These are phyloP conservation scores for Hyles lineata DNA, from an alignment of 2,888 invertebrate species.

Conservation along the genomic window DNA sequence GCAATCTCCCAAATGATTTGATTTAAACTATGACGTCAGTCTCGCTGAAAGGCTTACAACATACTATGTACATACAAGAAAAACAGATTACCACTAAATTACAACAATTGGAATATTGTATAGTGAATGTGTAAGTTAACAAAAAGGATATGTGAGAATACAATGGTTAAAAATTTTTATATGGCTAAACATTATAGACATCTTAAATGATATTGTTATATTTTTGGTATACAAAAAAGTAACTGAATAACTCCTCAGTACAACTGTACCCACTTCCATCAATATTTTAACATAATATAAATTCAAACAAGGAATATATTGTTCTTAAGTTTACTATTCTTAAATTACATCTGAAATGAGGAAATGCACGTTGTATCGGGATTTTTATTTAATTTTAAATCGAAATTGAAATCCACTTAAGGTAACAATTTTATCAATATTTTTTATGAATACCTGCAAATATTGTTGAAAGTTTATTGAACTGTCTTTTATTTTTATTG, in stretches of 20 bases:
- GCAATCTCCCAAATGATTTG: no score
- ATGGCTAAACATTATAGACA: neutral
- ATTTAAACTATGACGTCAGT: neutral
- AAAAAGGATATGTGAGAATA: neutral
- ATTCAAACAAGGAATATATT: conserved; percentile 40
- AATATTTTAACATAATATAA: neutral
- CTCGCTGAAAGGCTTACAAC: neutral
- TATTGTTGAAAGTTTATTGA: no score
- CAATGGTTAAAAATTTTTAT: neutral
- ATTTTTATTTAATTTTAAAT: neutral
- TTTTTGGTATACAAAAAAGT: conserved; percentile 2
- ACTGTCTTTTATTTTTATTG: neutral
- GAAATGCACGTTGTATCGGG: neutral
- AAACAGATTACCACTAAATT: conserved; percentile 15
- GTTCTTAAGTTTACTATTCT: conserved; percentile 27
- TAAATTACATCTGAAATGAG: conserved; percentile 19
- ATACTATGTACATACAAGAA: neutral
- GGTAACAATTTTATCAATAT: no score
- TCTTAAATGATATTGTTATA: neutral
- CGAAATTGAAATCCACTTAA: neutral
- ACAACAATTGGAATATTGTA: conserved; percentile 2
- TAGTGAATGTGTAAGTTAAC: conserved; percentile 5
- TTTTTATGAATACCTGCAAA: no score
- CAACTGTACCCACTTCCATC: neutral
- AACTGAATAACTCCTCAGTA: neutral